Conservation (phyloP, 2,113 vertebrate species). For the Eptatretus burgeri region DNA sequence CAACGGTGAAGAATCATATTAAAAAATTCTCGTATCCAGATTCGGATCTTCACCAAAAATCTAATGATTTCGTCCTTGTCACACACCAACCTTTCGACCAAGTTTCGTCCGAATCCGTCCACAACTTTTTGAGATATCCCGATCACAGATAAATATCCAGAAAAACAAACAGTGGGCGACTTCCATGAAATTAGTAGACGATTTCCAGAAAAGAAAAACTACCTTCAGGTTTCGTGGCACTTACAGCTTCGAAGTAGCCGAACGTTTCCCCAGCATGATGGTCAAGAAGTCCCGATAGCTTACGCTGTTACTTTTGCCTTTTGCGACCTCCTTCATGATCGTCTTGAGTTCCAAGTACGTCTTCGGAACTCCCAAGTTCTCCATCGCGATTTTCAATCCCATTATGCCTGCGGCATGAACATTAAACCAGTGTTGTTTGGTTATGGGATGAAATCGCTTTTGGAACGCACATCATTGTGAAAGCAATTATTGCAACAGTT, state of each 20-base stretch:
- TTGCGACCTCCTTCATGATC: slow-evolving; percentile 79
- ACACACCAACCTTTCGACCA: neutral
- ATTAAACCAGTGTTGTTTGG: neutral
- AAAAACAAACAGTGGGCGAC: neutral
- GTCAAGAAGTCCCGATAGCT: slow-evolving; percentile 83
- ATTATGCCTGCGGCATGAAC: slow-evolving; percentile 35
- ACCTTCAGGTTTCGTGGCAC: slow-evolving; percentile 11
- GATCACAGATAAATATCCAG: neutral
- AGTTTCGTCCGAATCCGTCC: neutral
- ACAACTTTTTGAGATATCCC: neutral
- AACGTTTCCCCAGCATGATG: slow-evolving; percentile 85
- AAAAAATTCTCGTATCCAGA: too few species aligned
- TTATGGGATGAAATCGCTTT: neutral
- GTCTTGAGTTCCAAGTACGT: slow-evolving; percentile 87
- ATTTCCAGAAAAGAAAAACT: neutral
- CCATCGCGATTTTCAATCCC: slow-evolving; percentile 93
- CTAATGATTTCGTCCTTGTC: too few species aligned
- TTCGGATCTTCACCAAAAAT: too few species aligned
- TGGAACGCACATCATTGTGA: too few species aligned
- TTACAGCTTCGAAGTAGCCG: slow-evolving; percentile 77
- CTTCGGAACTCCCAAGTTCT: slow-evolving; percentile 71
- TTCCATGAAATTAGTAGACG: neutral
- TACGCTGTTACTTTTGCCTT: slow-evolving; percentile 52
- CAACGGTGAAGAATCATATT: too few species aligned
- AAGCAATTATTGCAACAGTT: slow-evolving; percentile 11